A percentile compares a stretch with the other conserved stretches of the same genome.
These are phyloP conservation scores for Syngnathus acus DNA, from an alignment of 2,797 vertebrate genomes.

Conservation along the genomic window DNA sequence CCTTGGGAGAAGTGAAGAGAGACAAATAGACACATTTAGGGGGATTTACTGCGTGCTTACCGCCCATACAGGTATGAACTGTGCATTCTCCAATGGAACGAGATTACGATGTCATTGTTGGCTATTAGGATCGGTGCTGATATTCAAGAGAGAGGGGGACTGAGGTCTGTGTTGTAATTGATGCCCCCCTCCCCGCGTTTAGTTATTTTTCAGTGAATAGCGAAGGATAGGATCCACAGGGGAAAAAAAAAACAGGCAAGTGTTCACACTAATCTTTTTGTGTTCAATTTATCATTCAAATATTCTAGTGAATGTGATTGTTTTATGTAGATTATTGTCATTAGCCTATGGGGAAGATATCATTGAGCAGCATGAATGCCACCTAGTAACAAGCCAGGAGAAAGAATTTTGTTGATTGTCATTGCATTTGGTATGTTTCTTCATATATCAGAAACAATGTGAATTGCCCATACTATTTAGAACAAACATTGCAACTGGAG, in stretches of 20 bases:
- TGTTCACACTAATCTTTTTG: neutral
- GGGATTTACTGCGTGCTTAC: neutral
- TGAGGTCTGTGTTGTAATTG: no score
- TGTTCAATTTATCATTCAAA: neutral
- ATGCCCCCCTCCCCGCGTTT: no score
- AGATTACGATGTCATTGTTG: no score
- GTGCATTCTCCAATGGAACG: neutral
- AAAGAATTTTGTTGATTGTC: neutral
- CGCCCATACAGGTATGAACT: neutral
- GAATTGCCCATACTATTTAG: neutral
- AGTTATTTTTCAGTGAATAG: no score
- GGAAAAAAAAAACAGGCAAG: neutral
- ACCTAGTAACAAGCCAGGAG: neutral
- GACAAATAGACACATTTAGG: neutral
- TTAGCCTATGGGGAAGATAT: neutral
- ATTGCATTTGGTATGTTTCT: neutral
- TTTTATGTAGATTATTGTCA: neutral
- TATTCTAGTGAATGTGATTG: neutral
- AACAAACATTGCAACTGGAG: neutral
- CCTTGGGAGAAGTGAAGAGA: constrained; percentile 65
- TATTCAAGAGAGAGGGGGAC: no score
- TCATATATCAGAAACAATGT: neutral
- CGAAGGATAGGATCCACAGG: neutral
- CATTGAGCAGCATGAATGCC: neutral
- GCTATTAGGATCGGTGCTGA: no score